Percentiles rank a stretch among this genome's conserved stretches.
Evolutionary conservation across 1,140 invertebrate genomes (phyloP).

Genomic region (Trichogramma pretiosum): DNA sequence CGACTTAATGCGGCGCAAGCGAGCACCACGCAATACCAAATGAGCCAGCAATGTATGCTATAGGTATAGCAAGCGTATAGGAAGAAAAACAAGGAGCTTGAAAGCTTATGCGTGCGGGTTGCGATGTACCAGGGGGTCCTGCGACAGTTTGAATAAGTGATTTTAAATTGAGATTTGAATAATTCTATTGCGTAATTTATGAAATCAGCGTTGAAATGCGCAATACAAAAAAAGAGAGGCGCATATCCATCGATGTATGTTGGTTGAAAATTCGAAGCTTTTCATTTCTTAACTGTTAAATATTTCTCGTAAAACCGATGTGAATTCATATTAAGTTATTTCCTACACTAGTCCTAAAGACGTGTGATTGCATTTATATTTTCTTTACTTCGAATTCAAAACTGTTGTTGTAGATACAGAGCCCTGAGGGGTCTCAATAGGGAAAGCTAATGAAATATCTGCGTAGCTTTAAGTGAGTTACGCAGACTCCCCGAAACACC

Average conservation of each 20-base stretch:
- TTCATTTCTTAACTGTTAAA: no score
- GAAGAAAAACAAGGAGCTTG: not conserved
- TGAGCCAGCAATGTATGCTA: slow-evolving; percentile 8
- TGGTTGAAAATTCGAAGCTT: no score
- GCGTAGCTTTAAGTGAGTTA: slow-evolving; percentile 46
- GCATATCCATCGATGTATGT: no score
- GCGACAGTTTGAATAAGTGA: slow-evolving; percentile 13
- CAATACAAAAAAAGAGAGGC: no score
- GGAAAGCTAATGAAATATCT: slow-evolving; percentile 49
- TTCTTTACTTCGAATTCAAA: no score
- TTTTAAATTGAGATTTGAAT: slow-evolving; percentile 14
- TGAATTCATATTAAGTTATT: no score
- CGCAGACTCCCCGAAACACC: slow-evolving; percentile 33
- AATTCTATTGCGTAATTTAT: slow-evolving; percentile 13
- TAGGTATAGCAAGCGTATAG: not conserved
- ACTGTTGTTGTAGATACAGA: no score
- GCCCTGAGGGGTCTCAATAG: no score
- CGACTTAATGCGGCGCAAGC: slow-evolving; percentile 35
- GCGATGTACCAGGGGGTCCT: no score
- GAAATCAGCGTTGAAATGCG: slow-evolving; percentile 6
- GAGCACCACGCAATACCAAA: slow-evolving; percentile 19
- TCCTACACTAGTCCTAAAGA: no score
- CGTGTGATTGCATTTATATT: no score
- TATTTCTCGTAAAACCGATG: no score
- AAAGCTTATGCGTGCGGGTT: not conserved